Conservation (phyloP, 2,888 invertebrate species). For the Hermaeophaga mercurialis region DNA sequence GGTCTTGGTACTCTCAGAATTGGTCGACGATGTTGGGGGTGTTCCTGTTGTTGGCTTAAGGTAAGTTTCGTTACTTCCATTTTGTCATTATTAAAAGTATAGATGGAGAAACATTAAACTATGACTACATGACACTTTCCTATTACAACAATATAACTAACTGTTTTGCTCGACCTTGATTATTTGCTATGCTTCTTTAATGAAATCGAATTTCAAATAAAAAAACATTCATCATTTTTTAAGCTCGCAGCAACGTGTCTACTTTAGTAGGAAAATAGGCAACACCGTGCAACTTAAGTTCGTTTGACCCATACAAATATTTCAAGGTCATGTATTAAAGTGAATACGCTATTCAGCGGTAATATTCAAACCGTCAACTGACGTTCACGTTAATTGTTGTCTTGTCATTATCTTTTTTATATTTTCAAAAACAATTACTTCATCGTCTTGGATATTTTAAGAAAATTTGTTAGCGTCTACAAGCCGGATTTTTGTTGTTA, state of each 20-base stretch:
- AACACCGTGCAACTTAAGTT: slow-evolving; percentile 42
- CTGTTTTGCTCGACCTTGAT: slow-evolving; percentile 22
- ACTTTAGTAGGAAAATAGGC: slow-evolving; percentile 34
- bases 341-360: slow-evolving; percentile 32
- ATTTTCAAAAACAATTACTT: slow-evolving; percentile 7
- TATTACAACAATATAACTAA: slow-evolving; percentile 11
- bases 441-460: background rate
- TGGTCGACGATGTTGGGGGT: slow-evolving; percentile 72
- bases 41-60: slow-evolving; percentile 70
- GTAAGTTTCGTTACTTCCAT: slow-evolving; percentile 53
- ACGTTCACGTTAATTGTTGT: slow-evolving; percentile 22
- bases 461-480: too few species aligned
- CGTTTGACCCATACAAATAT: slow-evolving; percentile 50
- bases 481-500: too few species aligned
- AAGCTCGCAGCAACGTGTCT: slow-evolving; percentile 2
- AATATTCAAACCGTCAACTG: slow-evolving; percentile 14
- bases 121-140: too few species aligned
- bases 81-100: background rate
- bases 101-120: too few species aligned
- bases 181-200: slow-evolving; percentile 20
- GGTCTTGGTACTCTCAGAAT: slow-evolving; percentile 72
- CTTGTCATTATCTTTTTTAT: slow-evolving; percentile 3
- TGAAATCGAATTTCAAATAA: slow-evolving; percentile 29
- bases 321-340: slow-evolving; percentile 51
- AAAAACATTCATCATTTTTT: slow-evolving; percentile 13